Evolutionary conservation across 2,797 vertebrate genomes (phyloP), one percentile per base, ranked within the genome.

Genomic region (Falco cherrug): DNA sequence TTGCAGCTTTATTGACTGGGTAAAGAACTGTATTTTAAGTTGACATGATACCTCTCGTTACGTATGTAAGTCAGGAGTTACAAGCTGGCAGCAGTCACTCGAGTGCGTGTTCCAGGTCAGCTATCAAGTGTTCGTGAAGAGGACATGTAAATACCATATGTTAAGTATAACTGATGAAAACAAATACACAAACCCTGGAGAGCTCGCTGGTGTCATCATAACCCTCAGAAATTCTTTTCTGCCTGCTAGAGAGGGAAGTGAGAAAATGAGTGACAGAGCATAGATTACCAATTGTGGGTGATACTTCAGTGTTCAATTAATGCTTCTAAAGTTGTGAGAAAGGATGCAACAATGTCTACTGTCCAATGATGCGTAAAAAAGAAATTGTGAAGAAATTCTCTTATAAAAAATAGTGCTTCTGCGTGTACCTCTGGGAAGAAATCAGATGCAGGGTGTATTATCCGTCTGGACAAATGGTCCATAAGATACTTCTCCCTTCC

Each of bases 61-160:
- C n/a, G 22, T 76, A 28, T 84, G 82, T 63, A 60, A 80, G 59
- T 50, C 33, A 39, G 89, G 90, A 96, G 91, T 3, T 79, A 28
- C 53, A 78, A 90, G 93, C 89, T 96, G 95, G 91, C 92, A 93
- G 92, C 94, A 93, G 91, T 28, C 89, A 28, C 73, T 75, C 0
- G 2, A 39, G 89, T 16, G 84, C 74, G 61, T 16, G 41, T 51
- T 95, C 91, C 91, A 91, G 96, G 79, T 86, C 90, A 88, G 67
- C 84, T 74, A 80, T 26, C 90, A 68, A 91, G 28, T 11, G 73
- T 8, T 91, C 0, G 8, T 74, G 87, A 84, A 74, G 76, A 91
- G 69, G 93, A 94, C 67, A 20, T 45, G 37, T 89, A 96, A 97
- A 96, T 96, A 96, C 82, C 95, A 90, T 97, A 94, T 95, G 96